A percentile compares a stretch with the other conserved stretches of the same genome.
These are phyloP conservation scores for Potorous gilbertii DNA, from an alignment of 2,797 vertebrate species.

Conservation along the genomic window DNA sequence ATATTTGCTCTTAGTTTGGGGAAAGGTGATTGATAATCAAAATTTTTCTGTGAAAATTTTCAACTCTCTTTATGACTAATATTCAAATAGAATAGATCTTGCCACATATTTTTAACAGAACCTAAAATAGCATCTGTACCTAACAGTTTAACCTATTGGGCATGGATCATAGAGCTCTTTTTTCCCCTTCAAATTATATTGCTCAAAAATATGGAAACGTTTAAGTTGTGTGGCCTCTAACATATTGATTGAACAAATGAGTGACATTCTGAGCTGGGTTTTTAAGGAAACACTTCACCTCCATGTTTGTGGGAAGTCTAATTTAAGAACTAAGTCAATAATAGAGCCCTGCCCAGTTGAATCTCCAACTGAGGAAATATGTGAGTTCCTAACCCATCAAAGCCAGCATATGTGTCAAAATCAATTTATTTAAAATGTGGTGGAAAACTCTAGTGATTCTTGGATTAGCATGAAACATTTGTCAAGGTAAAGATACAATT, in stretches of 20 bases:
- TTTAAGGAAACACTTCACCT: constrained; percentile 20
- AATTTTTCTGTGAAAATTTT: constrained; percentile 20
- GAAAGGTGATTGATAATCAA: not conserved
- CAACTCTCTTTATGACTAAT: not conserved
- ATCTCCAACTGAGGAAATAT: constrained; percentile 2
- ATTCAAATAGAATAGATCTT: not conserved
- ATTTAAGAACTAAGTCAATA: constrained; percentile 32
- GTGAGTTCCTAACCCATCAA: not conserved
- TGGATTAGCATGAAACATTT: constrained; percentile 10
- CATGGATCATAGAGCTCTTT: not conserved
- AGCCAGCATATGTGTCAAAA: constrained; percentile 10
- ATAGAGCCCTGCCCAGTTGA: not conserved
- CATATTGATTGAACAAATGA: constrained; percentile 41
- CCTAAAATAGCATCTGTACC: not conserved
- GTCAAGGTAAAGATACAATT: constrained; percentile 48
- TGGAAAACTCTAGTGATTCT: constrained; percentile 12
- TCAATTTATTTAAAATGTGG: constrained; percentile 1
- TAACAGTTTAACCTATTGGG: not conserved
- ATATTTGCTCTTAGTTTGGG: not conserved
- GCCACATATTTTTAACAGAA: constrained; percentile 1
- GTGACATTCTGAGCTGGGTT: constrained; percentile 2
- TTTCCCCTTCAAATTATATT: not conserved
- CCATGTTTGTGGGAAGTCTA: not conserved
- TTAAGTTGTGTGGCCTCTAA: constrained; percentile 16
- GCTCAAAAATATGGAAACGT: not conserved